These are phyloP conservation scores for Ophraella communa DNA, from an alignment of 2,888 invertebrate genomes.

Conservation along the genomic window DNA sequence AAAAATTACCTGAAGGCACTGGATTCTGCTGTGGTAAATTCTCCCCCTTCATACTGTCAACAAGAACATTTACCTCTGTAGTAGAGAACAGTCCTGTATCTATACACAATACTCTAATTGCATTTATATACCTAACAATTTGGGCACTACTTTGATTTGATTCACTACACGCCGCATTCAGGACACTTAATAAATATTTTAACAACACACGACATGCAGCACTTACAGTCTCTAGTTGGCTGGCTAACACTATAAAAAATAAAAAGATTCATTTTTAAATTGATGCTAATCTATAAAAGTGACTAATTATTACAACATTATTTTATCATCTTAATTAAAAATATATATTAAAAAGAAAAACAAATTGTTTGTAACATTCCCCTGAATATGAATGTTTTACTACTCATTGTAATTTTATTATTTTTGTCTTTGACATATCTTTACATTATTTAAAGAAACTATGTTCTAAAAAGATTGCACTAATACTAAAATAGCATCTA, in stretches of 20 bases:
- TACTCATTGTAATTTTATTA: too few relatives aligned
- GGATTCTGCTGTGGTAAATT: slow-evolving; percentile 61
- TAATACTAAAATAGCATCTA: background rate
- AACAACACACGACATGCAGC: slow-evolving; percentile 74
- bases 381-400: too few relatives aligned
- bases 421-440: too few relatives aligned
- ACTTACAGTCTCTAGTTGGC: slow-evolving; percentile 70
- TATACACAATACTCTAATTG: slow-evolving; percentile 76
- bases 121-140: slow-evolving; percentile 66
- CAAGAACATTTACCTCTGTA: slow-evolving; percentile 78
- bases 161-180: slow-evolving; percentile 52
- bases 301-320: background rate
- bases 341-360: too few relatives aligned
- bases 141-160: slow-evolving; percentile 53
- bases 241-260: slow-evolving; percentile 67
- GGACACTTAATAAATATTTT: slow-evolving; percentile 65
- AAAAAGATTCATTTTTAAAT: background rate
- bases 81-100: slow-evolving; percentile 74
- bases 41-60: slow-evolving; percentile 77
- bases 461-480: too few relatives aligned
- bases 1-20: slow-evolving; percentile 52
- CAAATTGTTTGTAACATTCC: too few relatives aligned
- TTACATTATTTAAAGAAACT: too few relatives aligned
- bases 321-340: too few relatives aligned
- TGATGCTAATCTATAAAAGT: background rate